Base-by-base conservation (phyloP, 2,797 vertebrate genomes). In the Oryzias dopingdopingensis region DNA sequence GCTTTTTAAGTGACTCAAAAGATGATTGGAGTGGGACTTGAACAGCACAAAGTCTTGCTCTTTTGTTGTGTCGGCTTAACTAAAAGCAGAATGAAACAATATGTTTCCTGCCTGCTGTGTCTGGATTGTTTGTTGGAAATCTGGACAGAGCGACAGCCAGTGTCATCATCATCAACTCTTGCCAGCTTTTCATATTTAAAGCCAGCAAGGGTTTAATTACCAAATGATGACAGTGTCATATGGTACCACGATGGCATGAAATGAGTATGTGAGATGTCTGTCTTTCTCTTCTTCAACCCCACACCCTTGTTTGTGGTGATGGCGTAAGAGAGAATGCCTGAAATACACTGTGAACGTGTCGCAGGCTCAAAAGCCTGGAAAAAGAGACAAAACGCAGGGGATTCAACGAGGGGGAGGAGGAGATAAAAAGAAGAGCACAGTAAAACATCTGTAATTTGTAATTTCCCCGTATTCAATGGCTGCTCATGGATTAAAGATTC, bases 401-500 rank as follows among this genome's bases (percentile, higher is more conserved):
- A 73, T 62, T 58, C 51, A 62, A 60, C 59, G 56, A 44, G 56
- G 65, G 22, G 12, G 16, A 52, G 23, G 42, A 57, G 44, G 6
- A 41, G 12, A 47, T 16, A 49, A 20, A 14, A 42, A 90, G 93
- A 92, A 87, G 89, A 91, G 93, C 94, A 95, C 94, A 95, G 93
- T 97, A 96, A 98, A 98, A 98, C 95, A 98, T 96, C 96, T 99
- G 96, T 96, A 97, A 98, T 97, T 95, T 96, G 95, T 95, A 94
- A 96, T 97, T 97, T 94, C 82, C 93, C 91, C 92, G 93, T 96
- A 96, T 96, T 96, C 95, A 93, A 94, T 96, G 97, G 94, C 94
- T 99, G 96, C 96, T 96, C 97, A 97, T 98, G 96, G 97, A 98
- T 99, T 98, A 98, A 98, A 98, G 96, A 99, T 99, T 98, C 95